A percentile compares a stretch with the other conserved stretches of the same genome.
Conservation (phyloP, 1,140 invertebrate species). For the Ceratina japonica region DNA sequence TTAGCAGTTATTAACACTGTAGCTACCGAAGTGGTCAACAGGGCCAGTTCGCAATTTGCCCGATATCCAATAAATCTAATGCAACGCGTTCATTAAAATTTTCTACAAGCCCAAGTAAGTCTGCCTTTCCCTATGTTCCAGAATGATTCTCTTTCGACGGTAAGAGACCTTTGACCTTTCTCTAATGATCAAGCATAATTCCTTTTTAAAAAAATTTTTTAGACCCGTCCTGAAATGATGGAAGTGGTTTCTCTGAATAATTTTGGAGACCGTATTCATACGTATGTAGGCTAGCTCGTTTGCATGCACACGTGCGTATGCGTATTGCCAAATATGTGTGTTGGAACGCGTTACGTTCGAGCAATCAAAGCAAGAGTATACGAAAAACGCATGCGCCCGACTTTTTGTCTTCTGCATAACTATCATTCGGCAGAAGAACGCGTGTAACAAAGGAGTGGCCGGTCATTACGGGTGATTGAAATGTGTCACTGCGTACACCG, state of each 20-base stretch:
- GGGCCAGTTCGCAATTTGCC: too few species aligned
- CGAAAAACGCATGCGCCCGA: slow-evolving; percentile 32
- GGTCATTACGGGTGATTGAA: slow-evolving; percentile 42
- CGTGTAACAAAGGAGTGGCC: slow-evolving; percentile 32
- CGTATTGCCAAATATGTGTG: background rate
- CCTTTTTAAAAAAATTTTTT: too few species aligned
- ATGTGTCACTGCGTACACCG: slow-evolving; percentile 7
- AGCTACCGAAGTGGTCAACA: background rate
- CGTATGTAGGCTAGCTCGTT: slow-evolving; percentile 1
- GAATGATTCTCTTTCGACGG: too few species aligned
- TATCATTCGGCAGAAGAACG: slow-evolving; percentile 39
- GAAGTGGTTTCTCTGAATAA: too few species aligned
- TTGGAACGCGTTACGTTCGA: slow-evolving; percentile 5
- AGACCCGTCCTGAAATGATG: too few species aligned
- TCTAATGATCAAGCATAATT: too few species aligned
- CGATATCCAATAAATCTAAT: too few species aligned
- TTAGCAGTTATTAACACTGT: background rate
- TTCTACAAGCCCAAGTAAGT: too few species aligned
- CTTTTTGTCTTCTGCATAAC: slow-evolving; percentile 39
- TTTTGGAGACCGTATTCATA: too few species aligned
- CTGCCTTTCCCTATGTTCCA: too few species aligned
- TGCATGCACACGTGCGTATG: too few species aligned
- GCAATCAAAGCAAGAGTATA: slow-evolving; percentile 26
- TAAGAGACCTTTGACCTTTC: too few species aligned
- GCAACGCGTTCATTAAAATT: background rate